Evolutionary conservation across 2,797 vertebrate species (phyloP).

Genomic region (Pyrocephalus nanus): DNA sequence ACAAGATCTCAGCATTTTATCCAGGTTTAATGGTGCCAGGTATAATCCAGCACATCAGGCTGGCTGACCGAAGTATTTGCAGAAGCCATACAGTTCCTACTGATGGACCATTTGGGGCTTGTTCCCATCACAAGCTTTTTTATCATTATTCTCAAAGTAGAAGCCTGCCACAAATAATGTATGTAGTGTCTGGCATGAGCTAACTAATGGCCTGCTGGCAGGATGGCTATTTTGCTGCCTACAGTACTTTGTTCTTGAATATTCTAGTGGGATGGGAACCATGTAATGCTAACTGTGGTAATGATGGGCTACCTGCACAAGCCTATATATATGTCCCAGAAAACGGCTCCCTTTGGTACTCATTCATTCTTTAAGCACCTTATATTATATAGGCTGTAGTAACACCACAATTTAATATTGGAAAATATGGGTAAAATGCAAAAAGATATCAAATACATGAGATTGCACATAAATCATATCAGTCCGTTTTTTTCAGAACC

Average conservation of each 20-base stretch:
- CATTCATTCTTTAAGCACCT: slow-evolving; percentile 7
- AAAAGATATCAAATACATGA: neutral
- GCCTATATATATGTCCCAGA: neutral
- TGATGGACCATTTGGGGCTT: slow-evolving; percentile 46
- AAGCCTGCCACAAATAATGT: slow-evolving; percentile 70
- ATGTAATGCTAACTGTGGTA: neutral
- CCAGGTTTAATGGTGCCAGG: neutral
- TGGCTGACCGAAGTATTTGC: slow-evolving; percentile 31
- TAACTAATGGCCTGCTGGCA: slow-evolving; percentile 56
- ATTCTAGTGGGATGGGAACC: slow-evolving; percentile 12
- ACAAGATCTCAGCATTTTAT: neutral
- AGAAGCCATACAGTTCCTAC: slow-evolving; percentile 49
- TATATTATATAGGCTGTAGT: neutral
- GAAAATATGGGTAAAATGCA: neutral
- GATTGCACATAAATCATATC: neutral
- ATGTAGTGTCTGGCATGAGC: slow-evolving; percentile 66
- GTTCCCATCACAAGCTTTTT: slow-evolving; percentile 68
- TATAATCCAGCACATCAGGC: slow-evolving; percentile 57
- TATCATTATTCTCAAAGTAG: slow-evolving; percentile 73
- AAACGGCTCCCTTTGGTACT: slow-evolving; percentile 12
- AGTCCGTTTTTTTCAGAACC: neutral
- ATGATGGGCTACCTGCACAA: neutral
- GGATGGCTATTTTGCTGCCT: neutral
- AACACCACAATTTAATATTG: neutral
- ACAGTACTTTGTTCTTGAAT: slow-evolving; percentile 13